Conservation (phyloP, 2,113 vertebrate species). For the Carassius carassius region DNA sequence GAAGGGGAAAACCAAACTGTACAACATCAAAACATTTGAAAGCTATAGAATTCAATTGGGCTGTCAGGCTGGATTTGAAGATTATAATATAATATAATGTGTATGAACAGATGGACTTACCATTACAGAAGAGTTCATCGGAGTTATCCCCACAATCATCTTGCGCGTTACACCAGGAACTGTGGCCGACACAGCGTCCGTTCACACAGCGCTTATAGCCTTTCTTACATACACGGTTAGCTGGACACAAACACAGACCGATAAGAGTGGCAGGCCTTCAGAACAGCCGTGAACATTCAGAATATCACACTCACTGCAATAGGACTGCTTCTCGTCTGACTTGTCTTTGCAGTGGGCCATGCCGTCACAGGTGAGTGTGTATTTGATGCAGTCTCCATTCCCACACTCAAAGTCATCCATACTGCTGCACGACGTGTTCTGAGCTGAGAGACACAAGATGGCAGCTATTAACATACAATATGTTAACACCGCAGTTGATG, state of each 20-base stretch:
- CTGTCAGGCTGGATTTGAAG: too few species aligned
- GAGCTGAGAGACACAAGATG: slow-evolving; percentile 66
- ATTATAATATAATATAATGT: not conserved
- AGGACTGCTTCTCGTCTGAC: slow-evolving; percentile 95
- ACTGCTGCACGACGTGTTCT: slow-evolving; percentile 87
- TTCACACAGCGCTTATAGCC: slow-evolving; percentile 91
- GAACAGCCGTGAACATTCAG: slow-evolving; percentile 3
- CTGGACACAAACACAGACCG: slow-evolving; percentile 69
- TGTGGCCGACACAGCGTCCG: slow-evolving; percentile 83
- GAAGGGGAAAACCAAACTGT: not conserved
- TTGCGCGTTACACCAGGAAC: slow-evolving; percentile 87
- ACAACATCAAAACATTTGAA: not conserved
- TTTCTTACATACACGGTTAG: slow-evolving; percentile 89
- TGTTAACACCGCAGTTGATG: too few species aligned
- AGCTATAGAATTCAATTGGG: not conserved
- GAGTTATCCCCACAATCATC: slow-evolving; percentile 94
- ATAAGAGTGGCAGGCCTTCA: not conserved
- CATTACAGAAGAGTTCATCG: slow-evolving; percentile 91
- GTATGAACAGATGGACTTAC: slow-evolving; percentile 74
- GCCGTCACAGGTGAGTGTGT: slow-evolving; percentile 89
- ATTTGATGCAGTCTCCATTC: slow-evolving; percentile 92
- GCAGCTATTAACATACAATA: not conserved
- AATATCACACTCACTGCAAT: slow-evolving; percentile 84
- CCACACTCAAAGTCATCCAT: slow-evolving; percentile 95
- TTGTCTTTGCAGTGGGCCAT: slow-evolving; percentile 96